Base-by-base conservation (phyloP, 2,113 vertebrate species). In the Aepyceros melampus region DNA sequence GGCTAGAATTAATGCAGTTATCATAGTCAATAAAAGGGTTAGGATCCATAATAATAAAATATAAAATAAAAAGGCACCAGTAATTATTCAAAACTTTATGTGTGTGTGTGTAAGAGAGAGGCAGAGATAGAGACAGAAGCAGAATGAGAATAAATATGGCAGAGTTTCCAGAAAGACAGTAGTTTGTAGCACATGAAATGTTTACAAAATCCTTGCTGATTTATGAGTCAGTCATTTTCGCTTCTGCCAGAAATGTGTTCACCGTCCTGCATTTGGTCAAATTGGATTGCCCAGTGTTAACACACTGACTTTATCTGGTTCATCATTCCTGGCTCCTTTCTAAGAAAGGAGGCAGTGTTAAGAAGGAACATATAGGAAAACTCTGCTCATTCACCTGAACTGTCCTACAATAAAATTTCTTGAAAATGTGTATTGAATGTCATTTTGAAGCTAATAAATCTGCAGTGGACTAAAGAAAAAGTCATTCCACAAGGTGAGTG, bases 11-110 rank as follows among this genome's bases (percentile, higher is more conserved):
- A 36, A 27, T 14, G 94, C 43, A 85, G 43, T 93, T 89, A 95
- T 84, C 0, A 93, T 62, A 83, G 49, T 71, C 91, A 74, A 58
- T 36, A 95, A 87, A 97, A 97, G 51, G 3, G 47, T 33, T n/a
- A 87, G 43, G 82, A 74, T 71, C 14, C 47, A 96, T 51, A 60
- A 93, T 97, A 98, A 98, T 96, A 90, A 96, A 98, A 95, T 25
- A 76, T 98, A 93, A 95, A 64, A 45, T 29, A 85, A 85, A 29
- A 43, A 95, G 21, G 21, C 51, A 36, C 47, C 58, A 94, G 3
- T 85, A 78, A 94, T 79, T 87, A 51, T 83, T 95, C 43, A 94
- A 82, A 60, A 33, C 33, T 89, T 4, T 60, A 21, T 84, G 11
- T 87, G 17, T 51, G 29, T 79, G 78, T 81, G 47, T 82, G 31